A percentile compares a stretch with the other conserved stretches of the same genome.
Conservation (phyloP, 1,140 invertebrate species). For the Bombus difficillimus region DNA sequence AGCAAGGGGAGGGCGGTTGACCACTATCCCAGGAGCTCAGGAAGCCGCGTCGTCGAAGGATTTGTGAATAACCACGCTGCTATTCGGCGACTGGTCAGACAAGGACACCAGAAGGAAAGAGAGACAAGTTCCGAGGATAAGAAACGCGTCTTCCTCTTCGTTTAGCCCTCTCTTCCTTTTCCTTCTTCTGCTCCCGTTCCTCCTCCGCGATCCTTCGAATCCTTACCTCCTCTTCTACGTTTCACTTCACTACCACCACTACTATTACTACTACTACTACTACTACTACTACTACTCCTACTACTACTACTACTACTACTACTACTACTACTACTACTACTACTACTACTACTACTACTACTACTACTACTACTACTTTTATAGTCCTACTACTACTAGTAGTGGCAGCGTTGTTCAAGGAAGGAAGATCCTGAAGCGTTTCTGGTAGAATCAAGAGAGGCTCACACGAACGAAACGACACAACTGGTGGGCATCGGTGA, state of each 20-base stretch:
- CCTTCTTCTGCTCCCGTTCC: conserved; percentile 64
- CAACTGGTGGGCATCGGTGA: conserved; percentile 58
- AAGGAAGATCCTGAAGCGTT: conserved; percentile 65
- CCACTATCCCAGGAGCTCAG: conserved; percentile 75
- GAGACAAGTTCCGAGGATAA: conserved; percentile 64
- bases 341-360: conserved; percentile 58
- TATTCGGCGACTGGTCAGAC: conserved; percentile 77
- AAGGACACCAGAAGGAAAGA: conserved; percentile 62
- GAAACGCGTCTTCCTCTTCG: conserved; percentile 65
- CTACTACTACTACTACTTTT: conserved; percentile 47
- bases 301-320: conserved; percentile 19
- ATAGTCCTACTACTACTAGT: conserved; percentile 10
- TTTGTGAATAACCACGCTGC: conserved; percentile 81
- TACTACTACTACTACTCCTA: conserved; percentile 65
- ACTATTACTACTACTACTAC: conserved; percentile 35
- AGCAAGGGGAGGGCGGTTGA: conserved; percentile 55
- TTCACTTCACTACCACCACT: conserved; percentile 69
- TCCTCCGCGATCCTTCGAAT: conserved; percentile 64
- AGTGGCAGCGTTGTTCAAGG: conserved; percentile 31
- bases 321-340: conserved; percentile 66
- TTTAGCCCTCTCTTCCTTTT: conserved; percentile 39
- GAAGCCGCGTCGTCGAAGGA: conserved; percentile 79
- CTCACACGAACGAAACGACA: conserved; percentile 61
- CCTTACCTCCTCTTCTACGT: conserved; percentile 64
- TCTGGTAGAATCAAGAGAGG: conserved; percentile 57